Evolutionary conservation across 2,113 vertebrate species (phyloP), one percentile per base, ranked within the genome.

Genomic region (Aythya baeri): DNA sequence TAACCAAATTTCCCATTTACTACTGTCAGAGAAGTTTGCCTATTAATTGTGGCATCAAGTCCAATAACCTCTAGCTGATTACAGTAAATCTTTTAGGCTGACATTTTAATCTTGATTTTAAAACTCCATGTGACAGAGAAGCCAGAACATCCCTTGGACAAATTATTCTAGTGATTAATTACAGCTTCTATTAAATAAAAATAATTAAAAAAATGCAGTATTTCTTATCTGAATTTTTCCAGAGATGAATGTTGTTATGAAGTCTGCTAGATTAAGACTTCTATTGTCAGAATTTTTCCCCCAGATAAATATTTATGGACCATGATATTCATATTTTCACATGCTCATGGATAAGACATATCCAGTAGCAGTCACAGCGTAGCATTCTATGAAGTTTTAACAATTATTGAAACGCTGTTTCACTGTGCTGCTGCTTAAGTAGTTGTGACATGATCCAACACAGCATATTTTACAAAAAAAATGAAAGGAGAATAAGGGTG

Each of bases 161-260:
- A 94, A 83, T 93, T 91, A 83, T 58, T 93, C 50, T 67, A 71
- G 59, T 83, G 77, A 91, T 94, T 91, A 93, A 94, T 93, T 91
- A 49, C 5, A 13, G 11, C 14, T 73, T 75, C 12, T 66, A 50
- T 21, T 79, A 46, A 36, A 50, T 6, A 43, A 23, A 27, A 18
- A 36, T 57, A 57, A 46, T 49, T 49, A 11, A 22, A 20, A 55
- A 43, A 41, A 5, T 3, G 8, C 32, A 66, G 5, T 23, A 63
- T 49, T 58, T 77, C 34, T 62, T 62, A 36, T 76, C 66, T 76
- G 22, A 80, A 6, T 83, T 89, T 89, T 86, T 78, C 21, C 38
- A 67, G 46, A 12, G 25, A 58, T 86, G 17, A 18, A 34, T 55
- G 9, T 76, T 43, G 10, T 32, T 86, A 63, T 13, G 16, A 5